Base-by-base conservation (phyloP, 2,113 vertebrate species). In the Numida meleagris region DNA sequence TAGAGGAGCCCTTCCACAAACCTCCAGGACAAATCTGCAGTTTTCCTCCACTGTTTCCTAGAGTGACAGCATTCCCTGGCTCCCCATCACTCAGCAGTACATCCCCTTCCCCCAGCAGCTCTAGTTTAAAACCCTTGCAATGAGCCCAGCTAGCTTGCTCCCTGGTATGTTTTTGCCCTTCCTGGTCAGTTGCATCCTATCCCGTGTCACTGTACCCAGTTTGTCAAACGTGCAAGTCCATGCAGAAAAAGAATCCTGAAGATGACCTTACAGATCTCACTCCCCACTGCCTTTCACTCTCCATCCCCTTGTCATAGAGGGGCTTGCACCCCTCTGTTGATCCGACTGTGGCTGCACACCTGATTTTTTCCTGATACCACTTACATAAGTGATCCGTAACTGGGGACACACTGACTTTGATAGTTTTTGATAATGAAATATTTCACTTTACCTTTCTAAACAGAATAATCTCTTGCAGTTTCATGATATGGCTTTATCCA, bases 321-420 rank as follows among this genome's bases (percentile, higher is more conserved):
- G 25, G 16, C 10, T 80, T 31, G 27, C 20, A 38, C 3, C 2
- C 31, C 38, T 79, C 46, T 51, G 53, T 14, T 10, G 2, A 0
- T 5, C 76, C 42, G 65, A 29, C 31, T 36, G 25, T 20, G 36
- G 25, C 68, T 51, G 48, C 4, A 16, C 6, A 4, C 0, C 0
- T 68, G 63, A 58, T 33, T 38, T 36, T 40, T 43, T 53, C 55
- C 31, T 27, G 63, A 15, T 71, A 46, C 34, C 0, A 1, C 18
- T 90, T 59, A 62, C 3, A 2, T 34, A 53, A 61, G 14, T 58
- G 81, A 88, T 74, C 29, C 6, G 4, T 71, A 36, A 73, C 66
- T 45, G 50, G 57, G 25, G 65, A 42, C 8, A 2, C 63, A 23
- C 33, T 84, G 63, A n/a, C 17, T 76, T 92, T 34, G 65, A 19